Conservation (phyloP, 1,140 invertebrate genomes). For the Protaetia brevitarsis region DNA sequence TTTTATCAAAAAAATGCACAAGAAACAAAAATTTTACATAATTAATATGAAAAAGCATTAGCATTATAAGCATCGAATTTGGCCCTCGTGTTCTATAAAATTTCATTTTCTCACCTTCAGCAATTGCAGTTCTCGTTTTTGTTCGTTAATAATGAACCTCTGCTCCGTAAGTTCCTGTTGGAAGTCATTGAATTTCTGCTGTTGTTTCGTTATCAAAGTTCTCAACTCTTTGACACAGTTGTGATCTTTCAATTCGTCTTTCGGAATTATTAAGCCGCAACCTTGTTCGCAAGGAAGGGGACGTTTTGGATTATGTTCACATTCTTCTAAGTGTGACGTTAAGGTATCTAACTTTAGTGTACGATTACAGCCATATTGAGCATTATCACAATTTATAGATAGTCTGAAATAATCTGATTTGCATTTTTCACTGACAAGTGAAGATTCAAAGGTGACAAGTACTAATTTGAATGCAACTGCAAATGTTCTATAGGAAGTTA, state of each 20-base stretch:
- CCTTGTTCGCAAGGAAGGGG: slow-evolving; percentile 90
- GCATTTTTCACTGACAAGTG: slow-evolving; percentile 24
- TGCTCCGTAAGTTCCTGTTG: slow-evolving; percentile 83
- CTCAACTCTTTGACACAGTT: slow-evolving; percentile 89
- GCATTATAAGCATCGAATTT: too few relatives aligned
- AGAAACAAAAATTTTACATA: too few relatives aligned
- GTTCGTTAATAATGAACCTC: slow-evolving; percentile 81
- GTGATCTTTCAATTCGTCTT: slow-evolving; percentile 91
- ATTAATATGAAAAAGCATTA: too few relatives aligned
- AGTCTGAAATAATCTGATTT: slow-evolving; percentile 63
- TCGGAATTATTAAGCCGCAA: slow-evolving; percentile 89
- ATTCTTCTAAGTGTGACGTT: slow-evolving; percentile 81
- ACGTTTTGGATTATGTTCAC: slow-evolving; percentile 91
- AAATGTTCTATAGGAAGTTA: too few relatives aligned
- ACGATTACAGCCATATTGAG: slow-evolving; percentile 77
- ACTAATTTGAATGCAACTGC: too few relatives aligned
- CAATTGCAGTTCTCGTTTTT: slow-evolving; percentile 82
- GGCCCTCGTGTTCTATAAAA: too few relatives aligned
- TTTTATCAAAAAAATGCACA: too few relatives aligned
- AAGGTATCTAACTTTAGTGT: slow-evolving; percentile 85
- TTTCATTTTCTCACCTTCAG: slow-evolving; percentile 64
- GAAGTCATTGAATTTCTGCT: slow-evolving; percentile 79
- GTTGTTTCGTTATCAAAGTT: slow-evolving; percentile 78
- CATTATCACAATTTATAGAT: slow-evolving; percentile 88
- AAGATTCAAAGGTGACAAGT: too few relatives aligned